Evolutionary conservation across 2,797 vertebrate genomes (phyloP), one percentile per base, ranked within the genome.

Genomic region (Rhynchotus rufescens): DNA sequence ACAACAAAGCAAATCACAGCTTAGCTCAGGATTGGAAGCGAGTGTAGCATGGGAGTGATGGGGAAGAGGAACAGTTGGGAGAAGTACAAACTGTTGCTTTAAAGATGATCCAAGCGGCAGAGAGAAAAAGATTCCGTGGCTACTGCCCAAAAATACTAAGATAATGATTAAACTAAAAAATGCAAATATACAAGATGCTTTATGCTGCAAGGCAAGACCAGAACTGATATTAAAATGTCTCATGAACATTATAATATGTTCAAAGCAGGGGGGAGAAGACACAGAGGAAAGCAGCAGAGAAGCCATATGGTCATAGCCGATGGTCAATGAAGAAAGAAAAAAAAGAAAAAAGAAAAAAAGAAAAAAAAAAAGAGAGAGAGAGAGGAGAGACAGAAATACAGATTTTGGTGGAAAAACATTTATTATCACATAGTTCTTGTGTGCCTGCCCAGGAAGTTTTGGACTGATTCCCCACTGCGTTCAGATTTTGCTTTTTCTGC

Each of bases 131-230:
- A 97, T 97, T 95, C 62, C 86, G 88, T 97, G 96, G 96, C 96
- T 97, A 97, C 95, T 86, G 86, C 97, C 94, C 96, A 96, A 94
- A 91, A 97, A 97, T 96, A 96, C 91, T 95, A 97, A 97, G 86
- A 93, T 97, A 97, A 97, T 97, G 92, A 97, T 96, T 97, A 97
- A 97, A 96, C 92, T 96, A 93, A 96, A 97, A 97, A 96, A 97
- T 97, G 96, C 96, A 98, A 97, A 97, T 97, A 93, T 82, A 95
- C 91, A 96, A 98, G 96, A 97, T 96, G 95, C 96, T 96, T 96
- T 96, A 95, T 95, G 96, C 95, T 97, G 93, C 94, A 94, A 95
- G 95, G 97, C 40, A 91, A 92, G 94, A 94, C 75, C 80, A 91
- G 64, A 95, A 91, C 73, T 94, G 94, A 94, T 93, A 92, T 93